phyloP scores from a whole-genome alignment of 2,113 vertebrate species.

The Seriola dumerili region DNA sequence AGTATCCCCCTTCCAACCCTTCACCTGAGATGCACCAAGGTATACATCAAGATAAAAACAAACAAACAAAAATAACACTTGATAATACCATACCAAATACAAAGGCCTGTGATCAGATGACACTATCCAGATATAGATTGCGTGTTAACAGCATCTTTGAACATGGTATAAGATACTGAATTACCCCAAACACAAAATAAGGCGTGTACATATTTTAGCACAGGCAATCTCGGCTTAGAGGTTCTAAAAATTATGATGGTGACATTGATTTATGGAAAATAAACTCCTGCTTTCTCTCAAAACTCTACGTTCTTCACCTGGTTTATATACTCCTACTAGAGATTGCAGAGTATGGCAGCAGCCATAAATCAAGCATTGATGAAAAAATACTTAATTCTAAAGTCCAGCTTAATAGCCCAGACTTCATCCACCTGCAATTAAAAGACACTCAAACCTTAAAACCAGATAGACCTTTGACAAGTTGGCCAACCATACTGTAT shows the following conservation, averaged over 20 bases:
- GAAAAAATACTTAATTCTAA: neutral
- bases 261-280: neutral
- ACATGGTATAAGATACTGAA: neutral
- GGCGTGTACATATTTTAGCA: neutral
- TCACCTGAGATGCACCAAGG: no score
- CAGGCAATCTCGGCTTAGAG: neutral
- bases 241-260: neutral
- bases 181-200: neutral
- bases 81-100: no score
- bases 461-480: no score
- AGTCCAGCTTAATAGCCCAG: slow-evolving; percentile 4
- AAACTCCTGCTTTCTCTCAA: neutral
- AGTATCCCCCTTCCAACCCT: no score
- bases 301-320: neutral
- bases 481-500: neutral
- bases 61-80: no score
- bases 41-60: no score
- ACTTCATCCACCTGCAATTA: slow-evolving; percentile 36
- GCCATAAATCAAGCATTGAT: slow-evolving; percentile 24
- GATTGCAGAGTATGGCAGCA: slow-evolving; percentile 31
- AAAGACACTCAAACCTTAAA: neutral
- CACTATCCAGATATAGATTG: neutral
- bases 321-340: slow-evolving; percentile 26
- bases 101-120: no score
- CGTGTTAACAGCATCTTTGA: neutral